phyloP scores from a whole-genome alignment of 2,113 vertebrate genomes.

The Oryzias woworae region DNA sequence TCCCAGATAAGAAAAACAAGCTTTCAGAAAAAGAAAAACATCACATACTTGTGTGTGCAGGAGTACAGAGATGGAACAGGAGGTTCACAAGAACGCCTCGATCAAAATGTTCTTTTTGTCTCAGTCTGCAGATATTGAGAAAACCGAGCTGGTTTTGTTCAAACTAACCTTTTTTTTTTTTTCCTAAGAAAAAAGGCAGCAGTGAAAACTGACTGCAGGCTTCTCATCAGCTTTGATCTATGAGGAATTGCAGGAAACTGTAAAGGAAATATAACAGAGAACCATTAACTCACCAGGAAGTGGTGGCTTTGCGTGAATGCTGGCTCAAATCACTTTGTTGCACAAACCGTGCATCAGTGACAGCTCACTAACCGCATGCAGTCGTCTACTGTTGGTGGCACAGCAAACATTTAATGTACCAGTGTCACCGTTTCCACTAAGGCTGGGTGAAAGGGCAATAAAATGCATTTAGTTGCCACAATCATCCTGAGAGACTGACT shows the following conservation, averaged over 20 bases:
- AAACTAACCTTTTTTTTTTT: conserved; percentile 6
- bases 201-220: not conserved
- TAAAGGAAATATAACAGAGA: conserved; percentile 58
- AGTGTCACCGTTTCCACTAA: not conserved
- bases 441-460: not conserved
- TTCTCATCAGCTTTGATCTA: conserved; percentile 58
- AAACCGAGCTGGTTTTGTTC: not conserved
- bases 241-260: conserved; percentile 60
- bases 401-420: conserved; percentile 4
- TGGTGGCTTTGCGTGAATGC: conserved; percentile 46
- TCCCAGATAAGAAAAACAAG: not conserved
- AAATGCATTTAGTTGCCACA: not conserved
- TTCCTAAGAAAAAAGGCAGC: conserved; percentile 11
- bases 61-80: no score
- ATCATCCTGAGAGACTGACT: not conserved
- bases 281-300: conserved; percentile 64
- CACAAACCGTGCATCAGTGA: conserved; percentile 44
- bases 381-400: not conserved
- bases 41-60: no score
- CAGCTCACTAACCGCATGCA: conserved; percentile 9
- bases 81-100: no score
- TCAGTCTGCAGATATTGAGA: no score
- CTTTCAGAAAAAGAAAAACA: no score
- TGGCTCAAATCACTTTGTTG: conserved; percentile 11
- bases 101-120: no score